phyloP scores from a whole-genome alignment of 2,113 vertebrate genomes.

The human (Homo sapiens) region GRCh38 chrX:32675501-32676000 shows the following conservation, averaged over 20 bases:
- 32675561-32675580: neutral
- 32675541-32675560: neutral
- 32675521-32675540: neutral
- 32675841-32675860: neutral
- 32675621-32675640: neutral
- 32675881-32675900: neutral
- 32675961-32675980: neutral
- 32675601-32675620: neutral
- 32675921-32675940: neutral
- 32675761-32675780: neutral
- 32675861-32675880: neutral
- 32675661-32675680: neutral
- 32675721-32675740: neutral
- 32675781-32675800: neutral
- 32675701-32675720: neutral
- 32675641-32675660: neutral
- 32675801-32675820: neutral
- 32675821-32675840: neutral
- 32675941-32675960: neutral
- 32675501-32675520: neutral
- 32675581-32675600: neutral
- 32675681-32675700: neutral
- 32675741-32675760: neutral
- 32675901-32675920: neutral
- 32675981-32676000: neutral